phyloP scores from a whole-genome alignment of 1,140 invertebrate species.

The Lordiphosa stackelbergi region DNA sequence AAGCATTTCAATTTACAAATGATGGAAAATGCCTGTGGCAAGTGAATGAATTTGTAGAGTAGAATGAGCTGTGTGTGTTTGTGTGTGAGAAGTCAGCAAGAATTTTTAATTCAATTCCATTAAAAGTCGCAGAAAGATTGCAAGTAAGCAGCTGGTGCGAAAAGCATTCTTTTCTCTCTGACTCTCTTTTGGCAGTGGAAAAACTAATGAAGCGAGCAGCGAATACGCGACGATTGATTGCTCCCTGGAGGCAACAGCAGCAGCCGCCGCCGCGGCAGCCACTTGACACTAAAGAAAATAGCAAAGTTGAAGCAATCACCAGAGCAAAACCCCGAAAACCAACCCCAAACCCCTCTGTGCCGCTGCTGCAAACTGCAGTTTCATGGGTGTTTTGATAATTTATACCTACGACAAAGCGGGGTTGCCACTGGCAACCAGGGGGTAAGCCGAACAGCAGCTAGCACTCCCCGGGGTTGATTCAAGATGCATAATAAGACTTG shows the following conservation, averaged over 20 bases:
- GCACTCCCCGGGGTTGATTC: constrained; percentile 44
- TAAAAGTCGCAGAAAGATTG: constrained; percentile 62
- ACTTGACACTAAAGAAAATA: constrained; percentile 51
- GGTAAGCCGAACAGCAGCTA: constrained; percentile 1
- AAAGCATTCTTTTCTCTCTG: constrained; percentile 15
- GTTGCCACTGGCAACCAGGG: constrained; percentile 10
- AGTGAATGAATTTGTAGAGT: constrained; percentile 4
- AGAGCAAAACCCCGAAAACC: constrained; percentile 35
- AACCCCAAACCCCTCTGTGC: constrained; percentile 8
- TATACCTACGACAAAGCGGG: constrained; percentile 30
- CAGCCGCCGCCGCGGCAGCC: constrained; percentile 18
- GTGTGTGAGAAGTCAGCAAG: constrained; percentile 29
- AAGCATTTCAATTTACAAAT: constrained; percentile 69
- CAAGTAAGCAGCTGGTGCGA: constrained; percentile 54
- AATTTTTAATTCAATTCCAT: constrained; percentile 74
- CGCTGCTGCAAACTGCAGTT: constrained; percentile 47
- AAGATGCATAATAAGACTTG: constrained; percentile 73
- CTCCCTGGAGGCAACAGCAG: constrained; percentile 54
- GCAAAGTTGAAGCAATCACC: constrained; percentile 50
- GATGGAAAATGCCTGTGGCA: constrained; percentile 66
- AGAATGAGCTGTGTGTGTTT: constrained; percentile 1
- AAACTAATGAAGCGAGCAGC: constrained; percentile 70
- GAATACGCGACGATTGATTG: constrained; percentile 74
- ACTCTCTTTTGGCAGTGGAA: constrained; percentile 40
- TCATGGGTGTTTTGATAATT: constrained; percentile 59